A percentile compares a stretch with the other conserved stretches of the same genome.
phyloP scores from a whole-genome alignment of 2,888 invertebrate genomes.

The Sipha maydis region DNA sequence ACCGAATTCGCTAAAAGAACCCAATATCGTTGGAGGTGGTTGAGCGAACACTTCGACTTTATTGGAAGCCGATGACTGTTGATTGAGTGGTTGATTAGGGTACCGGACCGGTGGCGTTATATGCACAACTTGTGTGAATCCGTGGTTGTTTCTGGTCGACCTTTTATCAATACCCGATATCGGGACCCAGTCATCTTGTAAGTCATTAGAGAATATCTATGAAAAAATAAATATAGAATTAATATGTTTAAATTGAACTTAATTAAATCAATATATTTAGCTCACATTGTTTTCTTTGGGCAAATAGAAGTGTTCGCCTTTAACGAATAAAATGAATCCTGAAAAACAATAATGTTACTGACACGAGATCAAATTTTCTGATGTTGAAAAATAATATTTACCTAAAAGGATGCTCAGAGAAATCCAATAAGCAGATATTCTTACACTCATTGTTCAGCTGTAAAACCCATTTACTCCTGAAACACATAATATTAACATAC shows the following conservation, averaged over 20 bases:
- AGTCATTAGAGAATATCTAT: slow-evolving; percentile 28
- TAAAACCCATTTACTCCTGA: slow-evolving; percentile 60
- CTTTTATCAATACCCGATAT: slow-evolving; percentile 49
- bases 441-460: slow-evolving; percentile 47
- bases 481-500: slow-evolving; percentile 11
- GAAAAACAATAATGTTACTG: neutral
- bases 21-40: slow-evolving; percentile 67
- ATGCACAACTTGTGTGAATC: slow-evolving; percentile 27
- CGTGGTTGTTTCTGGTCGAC: slow-evolving; percentile 17
- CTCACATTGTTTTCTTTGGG: slow-evolving; percentile 52
- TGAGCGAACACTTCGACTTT: slow-evolving; percentile 65
- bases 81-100: neutral
- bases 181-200: slow-evolving; percentile 50
- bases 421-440: slow-evolving; percentile 44
- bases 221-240: neutral
- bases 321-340: slow-evolving; percentile 39
- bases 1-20: slow-evolving; percentile 74
- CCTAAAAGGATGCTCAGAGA: slow-evolving; percentile 44
- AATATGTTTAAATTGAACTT: neutral
- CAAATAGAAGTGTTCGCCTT: slow-evolving; percentile 53
- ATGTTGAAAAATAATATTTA: slow-evolving; percentile 2
- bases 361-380: neutral
- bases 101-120: slow-evolving; percentile 46
- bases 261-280: neutral
- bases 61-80: slow-evolving; percentile 56